Percentiles rank a stretch among this genome's conserved stretches.
These are phyloP conservation scores for Pteronura brasiliensis DNA, from an alignment of 2,113 vertebrate genomes.

Conservation along the genomic window DNA sequence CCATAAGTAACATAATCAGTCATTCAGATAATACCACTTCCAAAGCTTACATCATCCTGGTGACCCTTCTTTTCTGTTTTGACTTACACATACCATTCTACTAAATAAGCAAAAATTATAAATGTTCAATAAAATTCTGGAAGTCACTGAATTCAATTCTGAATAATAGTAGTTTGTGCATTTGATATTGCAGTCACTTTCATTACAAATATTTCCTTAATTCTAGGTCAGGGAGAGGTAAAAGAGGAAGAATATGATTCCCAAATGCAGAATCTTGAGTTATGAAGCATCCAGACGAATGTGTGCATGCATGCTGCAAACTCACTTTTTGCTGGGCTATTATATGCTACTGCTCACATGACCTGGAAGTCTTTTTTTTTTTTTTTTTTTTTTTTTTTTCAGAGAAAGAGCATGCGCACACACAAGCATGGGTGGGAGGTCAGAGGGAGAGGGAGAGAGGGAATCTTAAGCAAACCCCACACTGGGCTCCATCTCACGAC, in stretches of 20 bases:
- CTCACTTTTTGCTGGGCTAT: slow-evolving; percentile 97
- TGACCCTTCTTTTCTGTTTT: neutral
- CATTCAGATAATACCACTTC: neutral
- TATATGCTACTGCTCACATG: slow-evolving; percentile 96
- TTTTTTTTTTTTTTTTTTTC: slow-evolving; percentile 81
- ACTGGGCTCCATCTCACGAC: neutral
- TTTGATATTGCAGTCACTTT: slow-evolving; percentile 31
- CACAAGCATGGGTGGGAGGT: neutral
- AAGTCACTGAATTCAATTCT: slow-evolving; percentile 10
- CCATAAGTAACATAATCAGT: neutral
- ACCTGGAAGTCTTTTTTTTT: slow-evolving; percentile 92
- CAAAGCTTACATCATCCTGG: neutral
- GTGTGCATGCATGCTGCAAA: slow-evolving; percentile 92
- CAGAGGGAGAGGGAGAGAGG: neutral
- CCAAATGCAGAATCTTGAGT: slow-evolving; percentile 98
- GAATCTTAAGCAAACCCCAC: neutral
- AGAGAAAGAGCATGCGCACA: neutral
- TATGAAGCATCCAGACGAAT: slow-evolving; percentile 97
- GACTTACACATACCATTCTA: slow-evolving; percentile 34
- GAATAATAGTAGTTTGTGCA: slow-evolving; percentile 22
- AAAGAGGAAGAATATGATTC: slow-evolving; percentile 97
- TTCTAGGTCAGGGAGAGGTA: slow-evolving; percentile 93
- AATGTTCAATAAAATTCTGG: slow-evolving; percentile 51
- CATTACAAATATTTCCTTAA: slow-evolving; percentile 73
- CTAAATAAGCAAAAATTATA: slow-evolving; percentile 44